phyloP scores from a whole-genome alignment of 2,888 invertebrate species.

The Metallyticus violacea region DNA sequence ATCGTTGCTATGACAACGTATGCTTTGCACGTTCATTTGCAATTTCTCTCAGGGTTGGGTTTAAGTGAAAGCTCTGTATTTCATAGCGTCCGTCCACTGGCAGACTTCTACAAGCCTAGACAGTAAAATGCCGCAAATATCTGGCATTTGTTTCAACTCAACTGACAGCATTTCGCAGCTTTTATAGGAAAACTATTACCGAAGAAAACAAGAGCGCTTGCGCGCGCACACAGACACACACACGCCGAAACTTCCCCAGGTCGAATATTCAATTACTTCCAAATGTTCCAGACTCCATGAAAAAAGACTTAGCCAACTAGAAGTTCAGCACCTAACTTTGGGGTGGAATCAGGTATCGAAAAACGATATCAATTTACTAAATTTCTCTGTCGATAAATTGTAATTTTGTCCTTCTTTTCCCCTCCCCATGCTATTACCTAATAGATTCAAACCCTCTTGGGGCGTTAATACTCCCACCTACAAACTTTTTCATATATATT shows the following conservation, averaged over 20 bases:
- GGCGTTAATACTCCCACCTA: not conserved
- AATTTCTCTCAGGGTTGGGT: too few relatives aligned
- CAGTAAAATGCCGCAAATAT: too few relatives aligned
- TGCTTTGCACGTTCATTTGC: too few relatives aligned
- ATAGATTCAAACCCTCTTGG: not conserved
- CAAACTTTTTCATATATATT: too few relatives aligned
- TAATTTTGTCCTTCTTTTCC: not conserved
- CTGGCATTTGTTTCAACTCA: too few relatives aligned
- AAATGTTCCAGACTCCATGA: not conserved
- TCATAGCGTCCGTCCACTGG: too few relatives aligned
- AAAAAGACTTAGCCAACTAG: not conserved
- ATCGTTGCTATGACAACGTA: too few relatives aligned
- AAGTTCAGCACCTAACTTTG: not conserved
- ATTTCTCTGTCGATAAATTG: conserved; percentile 10
- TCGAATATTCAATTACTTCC: not conserved
- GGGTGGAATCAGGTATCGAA: not conserved
- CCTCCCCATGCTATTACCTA: not conserved
- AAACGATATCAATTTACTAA: conserved; percentile 16
- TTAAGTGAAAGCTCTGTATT: too few relatives aligned
- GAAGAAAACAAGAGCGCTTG: not conserved
- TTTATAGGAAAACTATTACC: not conserved
- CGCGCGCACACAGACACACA: not conserved
- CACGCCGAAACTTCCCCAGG: not conserved
- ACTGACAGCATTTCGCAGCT: not conserved
- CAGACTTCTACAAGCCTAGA: too few relatives aligned